phyloP scores from a whole-genome alignment of 2,113 vertebrate species.

The Oreochromis tanganicae region DNA sequence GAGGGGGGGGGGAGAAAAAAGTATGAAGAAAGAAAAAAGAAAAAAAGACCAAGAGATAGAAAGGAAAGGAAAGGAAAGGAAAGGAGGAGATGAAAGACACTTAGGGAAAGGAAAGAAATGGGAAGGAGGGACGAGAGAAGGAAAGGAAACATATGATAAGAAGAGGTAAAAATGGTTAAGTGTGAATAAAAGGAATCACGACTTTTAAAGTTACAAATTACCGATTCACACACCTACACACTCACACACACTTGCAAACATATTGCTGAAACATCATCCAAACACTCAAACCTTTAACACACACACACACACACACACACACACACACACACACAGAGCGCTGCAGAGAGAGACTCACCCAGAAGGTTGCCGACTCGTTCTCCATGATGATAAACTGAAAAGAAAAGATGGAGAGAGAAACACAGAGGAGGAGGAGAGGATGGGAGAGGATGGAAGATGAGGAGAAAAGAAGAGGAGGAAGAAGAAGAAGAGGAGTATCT shows the following conservation, averaged over 20 bases:
- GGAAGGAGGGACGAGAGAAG: background rate
- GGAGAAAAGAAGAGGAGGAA: constrained; percentile 6
- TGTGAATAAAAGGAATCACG: background rate
- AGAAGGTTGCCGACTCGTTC: constrained; percentile 50
- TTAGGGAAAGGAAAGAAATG: background rate
- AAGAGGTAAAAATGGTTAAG: background rate
- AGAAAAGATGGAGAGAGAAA: constrained; percentile 16
- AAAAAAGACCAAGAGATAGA: background rate
- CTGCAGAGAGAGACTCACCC: constrained; percentile 58
- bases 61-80: background rate
- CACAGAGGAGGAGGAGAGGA: background rate
- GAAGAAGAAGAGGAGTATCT: constrained; percentile 28
- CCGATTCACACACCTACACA: background rate
- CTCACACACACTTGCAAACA: background rate
- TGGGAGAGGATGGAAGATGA: constrained; percentile 12
- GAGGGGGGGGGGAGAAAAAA: background rate
- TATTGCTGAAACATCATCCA: background rate
- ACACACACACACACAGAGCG: background rate
- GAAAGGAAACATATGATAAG: background rate
- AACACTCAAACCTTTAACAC: background rate
- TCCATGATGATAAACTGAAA: constrained; percentile 59
- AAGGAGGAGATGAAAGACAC: background rate
- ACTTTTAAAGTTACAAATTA: constrained; percentile 48
- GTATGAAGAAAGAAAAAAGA: background rate
- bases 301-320: background rate